A percentile compares a stretch with the other conserved stretches of the same genome.
These are phyloP conservation scores for Chionomys nivalis DNA, from an alignment of 2,113 vertebrate genomes.

Conservation along the genomic window DNA sequence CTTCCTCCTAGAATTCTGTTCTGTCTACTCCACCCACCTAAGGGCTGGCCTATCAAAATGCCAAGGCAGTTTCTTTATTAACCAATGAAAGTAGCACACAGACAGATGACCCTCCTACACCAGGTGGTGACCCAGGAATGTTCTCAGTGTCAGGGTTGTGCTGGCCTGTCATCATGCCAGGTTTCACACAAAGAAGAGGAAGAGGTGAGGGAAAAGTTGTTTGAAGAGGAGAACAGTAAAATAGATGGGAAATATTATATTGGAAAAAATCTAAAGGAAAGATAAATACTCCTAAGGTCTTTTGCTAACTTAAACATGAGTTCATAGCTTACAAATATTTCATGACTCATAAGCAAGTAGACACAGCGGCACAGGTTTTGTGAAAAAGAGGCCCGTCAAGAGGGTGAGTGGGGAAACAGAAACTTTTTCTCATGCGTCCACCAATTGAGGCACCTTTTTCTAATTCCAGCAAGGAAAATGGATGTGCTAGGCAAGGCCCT, in stretches of 20 bases:
- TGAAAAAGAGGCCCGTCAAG: neutral
- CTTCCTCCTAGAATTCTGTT: too few species aligned
- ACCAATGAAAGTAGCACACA: too few species aligned
- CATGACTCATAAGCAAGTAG: neutral
- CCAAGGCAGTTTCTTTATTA: too few species aligned
- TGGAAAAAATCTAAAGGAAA: conserved; percentile 2
- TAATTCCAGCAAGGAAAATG: conserved; percentile 24
- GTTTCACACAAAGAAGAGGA: neutral
- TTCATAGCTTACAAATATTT: conserved; percentile 46
- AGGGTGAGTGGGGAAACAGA: neutral
- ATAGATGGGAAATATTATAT: neutral
- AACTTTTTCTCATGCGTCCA: neutral
- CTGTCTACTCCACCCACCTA: too few species aligned
- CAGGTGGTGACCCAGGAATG: neutral
- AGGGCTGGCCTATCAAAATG: too few species aligned
- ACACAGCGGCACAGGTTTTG: neutral
- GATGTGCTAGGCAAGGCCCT: neutral
- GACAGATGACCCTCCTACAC: too few species aligned
- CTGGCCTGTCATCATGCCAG: neutral
- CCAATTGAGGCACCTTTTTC: neutral
- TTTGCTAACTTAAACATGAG: neutral
- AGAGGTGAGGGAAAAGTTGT: neutral
- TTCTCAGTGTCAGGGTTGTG: neutral
- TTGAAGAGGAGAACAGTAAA: neutral
- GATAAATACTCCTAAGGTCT: neutral